Base-by-base conservation (phyloP, 2,888 invertebrate genomes). In the Leptinotarsa juncta region DNA sequence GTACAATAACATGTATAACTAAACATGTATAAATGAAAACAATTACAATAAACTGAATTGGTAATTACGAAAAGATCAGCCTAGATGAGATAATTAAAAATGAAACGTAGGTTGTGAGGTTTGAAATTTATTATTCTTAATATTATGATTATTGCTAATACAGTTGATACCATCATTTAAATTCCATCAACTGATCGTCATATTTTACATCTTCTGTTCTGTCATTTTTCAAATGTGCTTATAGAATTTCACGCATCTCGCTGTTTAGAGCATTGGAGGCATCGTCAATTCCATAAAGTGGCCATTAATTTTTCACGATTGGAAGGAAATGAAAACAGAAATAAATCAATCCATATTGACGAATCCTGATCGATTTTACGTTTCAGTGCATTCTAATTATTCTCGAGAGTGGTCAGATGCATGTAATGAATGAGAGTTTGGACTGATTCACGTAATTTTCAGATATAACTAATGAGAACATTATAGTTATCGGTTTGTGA, bases 241-340 rank as follows among this genome's bases (percentile, higher is more conserved):
- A 23, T 23, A 57, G 23, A 57, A 57, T 57, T 57, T 55, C 55
- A 55, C 55, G 20, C 20, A 23, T 20, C 57, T 4, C 14, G 57
- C 23, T 14, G 12, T 23, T 14, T 14, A 51, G 23, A 3, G 15
- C 15, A 23, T 12, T 57, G 23, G 18, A 42, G 57, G 20, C 18
- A 57, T 20, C 57, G 15, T 57, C 57, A 57, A 57, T 57, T 14
- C 23, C 15, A 26, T 57, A 15, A 57, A 57, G 57, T 23, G 57
- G 20, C 57, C 14, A 57, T 57, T 23, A 57, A 57, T 57, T 57
- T 57, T 57, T 57, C 57, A 26, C 57, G 57, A 57, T 15, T 57
- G 14, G 57, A 23, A 14, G 57, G 23, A 23, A 57, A 57, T 57
- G 14, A 16, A 51, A 51, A n/a, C n/a, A 1, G 51, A 51, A 51